Conservation (phyloP, 2,113 vertebrate genomes). For the Phalacrocorax pelagicus region DNA sequence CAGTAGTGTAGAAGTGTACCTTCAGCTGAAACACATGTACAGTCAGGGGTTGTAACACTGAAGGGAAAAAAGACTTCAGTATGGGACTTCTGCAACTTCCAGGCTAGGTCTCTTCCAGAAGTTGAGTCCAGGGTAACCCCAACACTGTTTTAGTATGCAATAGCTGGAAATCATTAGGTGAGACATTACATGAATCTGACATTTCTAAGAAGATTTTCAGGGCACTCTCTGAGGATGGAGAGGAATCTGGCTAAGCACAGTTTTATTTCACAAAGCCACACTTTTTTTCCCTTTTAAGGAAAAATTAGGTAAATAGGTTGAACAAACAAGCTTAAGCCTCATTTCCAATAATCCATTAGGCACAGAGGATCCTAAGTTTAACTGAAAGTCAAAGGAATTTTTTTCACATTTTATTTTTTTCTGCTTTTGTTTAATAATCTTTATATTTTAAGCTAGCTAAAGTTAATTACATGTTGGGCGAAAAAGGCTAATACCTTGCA, state of each 20-base stretch:
- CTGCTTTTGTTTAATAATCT: not conserved
- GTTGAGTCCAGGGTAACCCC: not conserved
- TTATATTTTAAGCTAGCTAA: not conserved
- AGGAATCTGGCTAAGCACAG: not conserved
- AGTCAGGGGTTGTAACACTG: not conserved
- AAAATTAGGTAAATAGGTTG: not conserved
- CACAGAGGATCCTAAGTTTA: not conserved
- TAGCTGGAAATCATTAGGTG: not conserved
- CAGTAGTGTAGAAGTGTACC: not conserved
- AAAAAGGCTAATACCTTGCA: not conserved
- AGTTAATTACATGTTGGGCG: not conserved
- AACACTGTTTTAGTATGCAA: not conserved
- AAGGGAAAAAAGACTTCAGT: not conserved
- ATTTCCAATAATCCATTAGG: not conserved
- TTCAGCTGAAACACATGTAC: not conserved
- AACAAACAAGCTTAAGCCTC: not conserved
- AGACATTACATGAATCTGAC: not conserved
- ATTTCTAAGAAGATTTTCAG: not conserved
- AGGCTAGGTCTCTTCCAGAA: not conserved
- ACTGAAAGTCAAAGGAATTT: not conserved
- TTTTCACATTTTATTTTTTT: not conserved
- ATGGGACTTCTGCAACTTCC: not conserved
- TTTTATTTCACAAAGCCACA: not conserved
- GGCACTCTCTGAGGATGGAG: not conserved
- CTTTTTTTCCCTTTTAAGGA: not conserved